A percentile compares a stretch with the other conserved stretches of the same genome.
These are phyloP conservation scores for Adelphocoris suturalis DNA, from an alignment of 2,888 invertebrate genomes.

Conservation along the genomic window DNA sequence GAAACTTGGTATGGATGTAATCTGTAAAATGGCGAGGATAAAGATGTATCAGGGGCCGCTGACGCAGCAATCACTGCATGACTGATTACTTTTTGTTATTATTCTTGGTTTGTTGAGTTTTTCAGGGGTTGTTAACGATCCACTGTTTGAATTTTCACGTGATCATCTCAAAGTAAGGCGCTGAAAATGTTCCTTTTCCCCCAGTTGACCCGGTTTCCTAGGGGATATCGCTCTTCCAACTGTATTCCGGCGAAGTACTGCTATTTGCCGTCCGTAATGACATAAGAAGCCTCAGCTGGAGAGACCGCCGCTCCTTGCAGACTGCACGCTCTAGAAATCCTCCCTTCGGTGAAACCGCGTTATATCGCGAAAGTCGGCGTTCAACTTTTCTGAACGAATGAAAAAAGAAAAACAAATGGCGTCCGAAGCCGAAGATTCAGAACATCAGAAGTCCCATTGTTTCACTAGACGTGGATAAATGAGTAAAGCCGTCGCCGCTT, in stretches of 20 bases:
- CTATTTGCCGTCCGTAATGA: constrained; percentile 38
- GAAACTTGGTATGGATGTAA: too few relatives aligned
- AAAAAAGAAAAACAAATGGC: neutral
- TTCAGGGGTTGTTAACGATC: too few relatives aligned
- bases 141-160: too few relatives aligned
- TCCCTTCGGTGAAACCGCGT: constrained; percentile 10
- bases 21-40: too few relatives aligned
- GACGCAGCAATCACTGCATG: too few relatives aligned
- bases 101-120: too few relatives aligned
- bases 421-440: neutral
- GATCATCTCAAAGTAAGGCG: too few relatives aligned
- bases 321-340: constrained; percentile 55
- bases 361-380: neutral
- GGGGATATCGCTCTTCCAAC: constrained; percentile 29
- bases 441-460: too few relatives aligned
- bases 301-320: neutral
- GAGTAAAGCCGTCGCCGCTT: too few relatives aligned
- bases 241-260: constrained; percentile 40
- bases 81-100: too few relatives aligned
- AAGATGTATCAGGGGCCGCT: too few relatives aligned
- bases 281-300: neutral
- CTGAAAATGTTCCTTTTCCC: too few relatives aligned
- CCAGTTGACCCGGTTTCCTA: constrained; percentile 26
- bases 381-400: neutral
- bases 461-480: neutral